Percentiles rank a stretch among this genome's conserved stretches.
phyloP scores from a whole-genome alignment of 2,113 vertebrate genomes.

The Phaethornis superciliosus region DNA sequence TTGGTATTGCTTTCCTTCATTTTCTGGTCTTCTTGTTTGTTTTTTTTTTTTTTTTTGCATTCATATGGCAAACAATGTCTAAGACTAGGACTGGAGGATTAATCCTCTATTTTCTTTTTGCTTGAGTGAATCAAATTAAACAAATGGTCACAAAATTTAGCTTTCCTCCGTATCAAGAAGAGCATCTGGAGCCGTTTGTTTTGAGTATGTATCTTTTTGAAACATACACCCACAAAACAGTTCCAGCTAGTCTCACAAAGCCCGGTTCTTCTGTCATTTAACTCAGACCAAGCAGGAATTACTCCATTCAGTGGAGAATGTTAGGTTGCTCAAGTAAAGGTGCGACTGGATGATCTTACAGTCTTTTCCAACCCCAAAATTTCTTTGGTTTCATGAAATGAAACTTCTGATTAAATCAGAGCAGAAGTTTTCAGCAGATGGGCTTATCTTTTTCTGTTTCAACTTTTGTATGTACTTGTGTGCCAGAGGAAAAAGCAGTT shows the following conservation, averaged over 20 bases:
- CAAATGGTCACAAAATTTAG: neutral
- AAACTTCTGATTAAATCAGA: neutral
- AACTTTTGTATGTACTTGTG: neutral
- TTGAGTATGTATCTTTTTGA: neutral
- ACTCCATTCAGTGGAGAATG: neutral
- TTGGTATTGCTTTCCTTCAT: neutral
- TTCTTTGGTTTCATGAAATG: neutral
- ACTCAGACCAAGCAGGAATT: neutral
- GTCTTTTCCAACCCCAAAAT: no score
- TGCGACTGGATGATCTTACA: no score
- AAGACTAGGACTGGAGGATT: neutral
- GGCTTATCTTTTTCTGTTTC: neutral
- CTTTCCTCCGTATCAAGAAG: neutral
- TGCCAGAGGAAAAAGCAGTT: neutral
- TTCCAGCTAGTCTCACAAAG: neutral
- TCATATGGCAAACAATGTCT: neutral
- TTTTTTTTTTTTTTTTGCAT: neutral
- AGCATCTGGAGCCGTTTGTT: constrained; percentile 7
- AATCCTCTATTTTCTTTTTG: neutral
- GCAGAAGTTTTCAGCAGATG: neutral
- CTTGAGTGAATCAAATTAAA: constrained; percentile 14
- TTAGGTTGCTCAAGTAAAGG: neutral
- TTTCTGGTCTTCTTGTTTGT: neutral
- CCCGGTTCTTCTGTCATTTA: neutral
- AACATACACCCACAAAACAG: neutral